A percentile compares a stretch with the other conserved stretches of the same genome.
These are phyloP conservation scores for Brotula barbata DNA, from an alignment of 2,797 vertebrate species.

Conservation along the genomic window DNA sequence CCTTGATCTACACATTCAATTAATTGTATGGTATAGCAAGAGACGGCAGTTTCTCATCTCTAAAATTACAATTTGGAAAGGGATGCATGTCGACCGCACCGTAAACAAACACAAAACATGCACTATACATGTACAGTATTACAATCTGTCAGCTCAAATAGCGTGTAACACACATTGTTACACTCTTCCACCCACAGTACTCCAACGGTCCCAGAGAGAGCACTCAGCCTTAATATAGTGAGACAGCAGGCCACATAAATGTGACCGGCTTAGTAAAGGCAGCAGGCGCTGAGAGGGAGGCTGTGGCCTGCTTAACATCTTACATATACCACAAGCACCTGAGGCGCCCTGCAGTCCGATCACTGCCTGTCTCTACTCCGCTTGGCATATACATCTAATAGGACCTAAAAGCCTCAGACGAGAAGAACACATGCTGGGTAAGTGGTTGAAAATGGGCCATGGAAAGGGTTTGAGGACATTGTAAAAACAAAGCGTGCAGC, in stretches of 20 bases:
- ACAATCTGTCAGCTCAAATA: background rate
- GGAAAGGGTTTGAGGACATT: conserved; percentile 70
- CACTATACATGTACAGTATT: conserved; percentile 20
- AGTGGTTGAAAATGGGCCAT: conserved; percentile 70
- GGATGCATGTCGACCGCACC: background rate
- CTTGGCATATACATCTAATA: conserved; percentile 65
- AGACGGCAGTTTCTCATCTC: background rate
- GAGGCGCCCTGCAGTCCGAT: conserved; percentile 50
- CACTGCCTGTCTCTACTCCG: conserved; percentile 41
- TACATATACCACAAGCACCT: conserved; percentile 44
- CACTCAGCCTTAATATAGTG: conserved; percentile 64
- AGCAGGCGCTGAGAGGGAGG: conserved; percentile 48
- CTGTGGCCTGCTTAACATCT: conserved; percentile 32
- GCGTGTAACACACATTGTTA: background rate
- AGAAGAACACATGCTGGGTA: conserved; percentile 64
- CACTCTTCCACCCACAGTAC: conserved; percentile 35
- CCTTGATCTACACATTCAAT: too few relatives aligned
- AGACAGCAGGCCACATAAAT: conserved; percentile 68
- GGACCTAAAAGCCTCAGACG: conserved; percentile 65
- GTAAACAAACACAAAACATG: conserved; percentile 12
- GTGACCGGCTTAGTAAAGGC: conserved; percentile 61
- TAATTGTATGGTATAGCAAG: too few relatives aligned
- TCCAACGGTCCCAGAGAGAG: conserved; percentile 30
- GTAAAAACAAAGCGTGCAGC: conserved; percentile 60
- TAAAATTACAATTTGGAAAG: background rate